phyloP scores from a whole-genome alignment of 2,888 invertebrate genomes.

The Leucania comma region DNA sequence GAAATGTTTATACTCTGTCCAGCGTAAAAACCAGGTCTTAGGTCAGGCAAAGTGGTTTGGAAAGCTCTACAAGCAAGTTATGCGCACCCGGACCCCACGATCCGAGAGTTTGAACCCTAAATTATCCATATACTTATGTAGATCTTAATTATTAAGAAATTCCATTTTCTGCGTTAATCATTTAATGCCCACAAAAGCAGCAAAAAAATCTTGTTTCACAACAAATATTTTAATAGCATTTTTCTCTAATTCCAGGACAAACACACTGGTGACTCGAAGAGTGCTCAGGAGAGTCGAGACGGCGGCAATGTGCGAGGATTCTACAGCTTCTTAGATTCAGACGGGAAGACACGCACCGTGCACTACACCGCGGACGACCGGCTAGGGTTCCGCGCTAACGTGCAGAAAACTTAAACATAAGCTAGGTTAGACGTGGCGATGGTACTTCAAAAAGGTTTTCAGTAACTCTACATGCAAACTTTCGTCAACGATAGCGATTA shows the following conservation, averaged over 20 bases:
- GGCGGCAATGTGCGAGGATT: constrained; percentile 78
- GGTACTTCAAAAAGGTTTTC: constrained; percentile 1
- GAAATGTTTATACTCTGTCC: too few species aligned
- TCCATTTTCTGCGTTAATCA: too few species aligned
- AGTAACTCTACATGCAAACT: neutral
- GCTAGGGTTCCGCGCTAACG: constrained; percentile 76
- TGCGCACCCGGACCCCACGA: too few species aligned
- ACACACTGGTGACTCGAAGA: constrained; percentile 77
- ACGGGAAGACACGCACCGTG: constrained; percentile 81
- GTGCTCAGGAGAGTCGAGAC: constrained; percentile 76
- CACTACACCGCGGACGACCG: constrained; percentile 81
- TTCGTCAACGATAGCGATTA: neutral
- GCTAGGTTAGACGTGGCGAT: constrained; percentile 9
- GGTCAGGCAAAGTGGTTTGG: too few species aligned
- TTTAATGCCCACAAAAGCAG: too few species aligned
- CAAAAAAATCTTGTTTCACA: neutral
- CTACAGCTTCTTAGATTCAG: constrained; percentile 81
- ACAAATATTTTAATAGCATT: neutral
- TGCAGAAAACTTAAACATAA: constrained; percentile 64
- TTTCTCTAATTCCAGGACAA: constrained; percentile 76
- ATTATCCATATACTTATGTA: too few species aligned
- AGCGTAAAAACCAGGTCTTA: too few species aligned
- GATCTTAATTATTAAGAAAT: too few species aligned
- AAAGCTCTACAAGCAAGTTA: too few species aligned
- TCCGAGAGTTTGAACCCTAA: too few species aligned